These are phyloP conservation scores for Perdita meconis DNA, from an alignment of 2,888 invertebrate genomes.

Conservation along the genomic window DNA sequence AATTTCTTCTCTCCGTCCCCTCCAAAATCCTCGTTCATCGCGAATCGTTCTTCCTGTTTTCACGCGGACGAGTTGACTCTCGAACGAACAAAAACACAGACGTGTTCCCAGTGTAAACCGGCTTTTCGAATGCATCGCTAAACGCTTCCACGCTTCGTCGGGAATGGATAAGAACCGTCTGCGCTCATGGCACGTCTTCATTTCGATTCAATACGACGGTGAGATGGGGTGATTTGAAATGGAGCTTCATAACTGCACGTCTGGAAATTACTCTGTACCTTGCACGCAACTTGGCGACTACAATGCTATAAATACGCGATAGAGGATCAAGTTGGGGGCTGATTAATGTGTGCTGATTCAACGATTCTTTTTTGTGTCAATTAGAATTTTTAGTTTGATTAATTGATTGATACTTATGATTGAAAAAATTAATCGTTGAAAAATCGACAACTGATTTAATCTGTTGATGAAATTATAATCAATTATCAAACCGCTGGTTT, in stretches of 20 bases:
- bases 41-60: not conserved
- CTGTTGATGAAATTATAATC: no score
- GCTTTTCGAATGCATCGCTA: conserved; percentile 26
- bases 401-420: no score
- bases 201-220: conserved; percentile 3
- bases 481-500: no score
- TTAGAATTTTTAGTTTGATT: no score
- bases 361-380: not conserved
- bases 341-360: not conserved
- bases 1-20: no score
- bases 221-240: not conserved
- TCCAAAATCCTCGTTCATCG: not conserved
- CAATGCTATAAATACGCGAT: not conserved
- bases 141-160: not conserved
- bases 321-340: not conserved
- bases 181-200: conserved; percentile 5
- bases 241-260: not conserved
- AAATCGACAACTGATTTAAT: no score
- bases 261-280: not conserved
- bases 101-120: conserved; percentile 1
- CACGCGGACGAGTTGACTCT: not conserved
- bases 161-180: conserved; percentile 9
- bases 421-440: no score
- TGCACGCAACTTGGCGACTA: not conserved
- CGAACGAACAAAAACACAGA: not conserved